Evolutionary conservation across 2,888 invertebrate genomes (phyloP), one percentile per base, ranked within the genome.

Genomic region (Nowickia ferox): DNA sequence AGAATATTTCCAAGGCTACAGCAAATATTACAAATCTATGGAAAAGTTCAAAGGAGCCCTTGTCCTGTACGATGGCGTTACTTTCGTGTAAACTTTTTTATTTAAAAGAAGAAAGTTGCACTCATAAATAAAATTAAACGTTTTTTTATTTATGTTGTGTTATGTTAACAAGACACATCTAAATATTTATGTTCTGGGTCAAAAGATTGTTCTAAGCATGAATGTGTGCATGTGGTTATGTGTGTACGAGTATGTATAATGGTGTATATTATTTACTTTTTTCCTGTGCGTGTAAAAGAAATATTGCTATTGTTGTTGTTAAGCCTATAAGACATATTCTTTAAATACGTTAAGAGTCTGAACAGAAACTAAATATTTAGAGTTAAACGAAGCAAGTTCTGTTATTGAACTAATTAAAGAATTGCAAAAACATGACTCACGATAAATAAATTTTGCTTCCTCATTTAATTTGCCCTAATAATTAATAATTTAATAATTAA

Each of bases 61-160:
- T 42, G 44, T 65, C 2, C 15, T 15, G 4, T 46, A 3, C n/a
- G 65, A 30, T 38, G 40, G 42, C 42, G 30, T 11, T 22, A 11
- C 2, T 38, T 40, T n/a, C 42, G 42, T 11, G 8, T 19, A 66
- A 19, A 57, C 30, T 55, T 55, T 55, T 48, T 38, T 38, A n/a
- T 42, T 0, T 42, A n/a, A 59, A 42, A 19, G 22, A 59, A 51
- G 59, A 77, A 81, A 74, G 17, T 65, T 82, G 46, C 51, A 59
- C 75, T 59, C 87, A 89, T 90, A 90, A 90, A 90, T 89, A 90
- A 90, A 90, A 90, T 90, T 90, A 90, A 89, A 90, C 89, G 88
- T 87, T 89, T 88, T 89, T 90, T 90, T 90, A 90, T 90, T 90
- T 90, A 90, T 89, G 88, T 76, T 75, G 79, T 71, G 72, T 84